Percentiles rank a stretch among this genome's conserved stretches.
phyloP scores from a whole-genome alignment of 2,113 vertebrate genomes.

The Ceyx cyanopectus region DNA sequence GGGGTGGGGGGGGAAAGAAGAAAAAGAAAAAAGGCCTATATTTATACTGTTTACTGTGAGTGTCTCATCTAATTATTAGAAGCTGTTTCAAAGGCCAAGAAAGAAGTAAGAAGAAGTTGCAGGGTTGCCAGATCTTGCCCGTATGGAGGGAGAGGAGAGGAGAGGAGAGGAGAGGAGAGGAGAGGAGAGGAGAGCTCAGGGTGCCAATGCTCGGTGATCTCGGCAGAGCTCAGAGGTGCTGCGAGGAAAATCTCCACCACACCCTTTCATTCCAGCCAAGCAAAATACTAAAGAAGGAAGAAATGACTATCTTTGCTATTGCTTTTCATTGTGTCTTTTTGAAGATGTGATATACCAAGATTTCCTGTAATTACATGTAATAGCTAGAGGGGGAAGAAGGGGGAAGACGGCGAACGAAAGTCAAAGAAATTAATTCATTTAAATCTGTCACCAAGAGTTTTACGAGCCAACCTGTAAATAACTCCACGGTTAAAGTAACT shows the following conservation, averaged over 20 bases:
- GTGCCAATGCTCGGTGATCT: not conserved
- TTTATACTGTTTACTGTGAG: not conserved
- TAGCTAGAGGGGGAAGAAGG: constrained; percentile 26
- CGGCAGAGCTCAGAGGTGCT: not conserved
- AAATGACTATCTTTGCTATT: not conserved
- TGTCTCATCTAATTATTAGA: constrained; percentile 13
- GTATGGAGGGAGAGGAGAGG: not conserved
- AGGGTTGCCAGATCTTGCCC: not conserved
- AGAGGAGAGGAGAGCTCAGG: not conserved
- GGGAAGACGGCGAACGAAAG: not conserved
- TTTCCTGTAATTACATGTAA: constrained; percentile 66
- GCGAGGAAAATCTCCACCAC: constrained; percentile 7
- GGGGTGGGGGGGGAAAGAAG: too few species aligned
- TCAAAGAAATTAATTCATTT: constrained; percentile 43
- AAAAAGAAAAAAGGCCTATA: not conserved
- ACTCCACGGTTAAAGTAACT: not conserved
- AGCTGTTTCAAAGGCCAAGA: not conserved
- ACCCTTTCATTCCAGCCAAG: constrained; percentile 32
- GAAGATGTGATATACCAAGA: constrained; percentile 47
- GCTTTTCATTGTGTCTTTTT: constrained; percentile 53
- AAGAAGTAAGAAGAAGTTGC: not conserved
- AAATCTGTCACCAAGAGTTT: constrained; percentile 48
- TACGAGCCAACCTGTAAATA: constrained; percentile 54
- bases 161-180: not conserved
- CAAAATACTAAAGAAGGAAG: constrained; percentile 42